Evolutionary conservation across 1,140 invertebrate genomes (phyloP).

Genomic region (Aphidius gifuensis): DNA sequence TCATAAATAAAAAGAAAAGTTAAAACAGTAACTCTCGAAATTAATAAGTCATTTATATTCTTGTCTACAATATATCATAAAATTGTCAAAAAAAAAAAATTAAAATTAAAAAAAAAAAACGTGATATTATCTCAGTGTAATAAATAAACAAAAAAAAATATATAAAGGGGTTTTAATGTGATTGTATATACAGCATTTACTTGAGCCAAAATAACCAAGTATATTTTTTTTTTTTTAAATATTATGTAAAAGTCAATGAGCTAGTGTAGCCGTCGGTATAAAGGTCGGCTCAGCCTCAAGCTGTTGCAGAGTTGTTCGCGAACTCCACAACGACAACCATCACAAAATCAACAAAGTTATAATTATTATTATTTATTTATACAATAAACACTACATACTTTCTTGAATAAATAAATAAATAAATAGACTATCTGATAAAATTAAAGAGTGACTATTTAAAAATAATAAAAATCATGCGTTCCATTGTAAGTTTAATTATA

Average conservation of each 20-base stretch:
- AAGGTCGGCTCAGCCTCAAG: constrained; percentile 49
- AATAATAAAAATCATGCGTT: not conserved
- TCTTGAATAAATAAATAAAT: not conserved
- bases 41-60: too few relatives aligned
- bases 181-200: too few relatives aligned
- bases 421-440: not conserved
- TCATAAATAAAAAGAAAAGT: too few relatives aligned
- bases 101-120: too few relatives aligned
- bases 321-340: constrained; percentile 48
- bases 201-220: too few relatives aligned
- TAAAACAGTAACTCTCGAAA: too few relatives aligned
- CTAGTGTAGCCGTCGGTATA: constrained; percentile 44
- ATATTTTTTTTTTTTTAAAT: too few relatives aligned
- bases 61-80: too few relatives aligned
- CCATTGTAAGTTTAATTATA: not conserved
- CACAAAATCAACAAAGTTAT: constrained; percentile 24
- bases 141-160: too few relatives aligned
- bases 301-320: constrained; percentile 48
- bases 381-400: not conserved
- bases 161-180: too few relatives aligned
- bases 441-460: not conserved
- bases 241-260: constrained; percentile 27
- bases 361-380: constrained; percentile 16
- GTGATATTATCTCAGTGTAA: too few relatives aligned
- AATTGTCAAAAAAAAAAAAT: too few relatives aligned